Evolutionary conservation across 2,113 vertebrate genomes (phyloP).

Genomic region (Mustela lutreola): DNA sequence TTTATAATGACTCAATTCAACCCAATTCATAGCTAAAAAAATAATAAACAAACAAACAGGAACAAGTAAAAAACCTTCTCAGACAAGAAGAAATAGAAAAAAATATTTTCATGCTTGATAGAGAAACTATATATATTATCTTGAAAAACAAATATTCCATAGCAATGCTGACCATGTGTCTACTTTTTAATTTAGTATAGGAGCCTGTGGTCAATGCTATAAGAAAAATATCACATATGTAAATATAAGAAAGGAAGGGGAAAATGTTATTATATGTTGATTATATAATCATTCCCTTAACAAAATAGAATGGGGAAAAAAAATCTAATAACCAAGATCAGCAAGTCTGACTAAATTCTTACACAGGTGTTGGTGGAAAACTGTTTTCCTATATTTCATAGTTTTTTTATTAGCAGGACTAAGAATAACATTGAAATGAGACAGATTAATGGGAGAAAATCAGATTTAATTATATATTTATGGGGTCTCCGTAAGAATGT

Average conservation of each 20-base stretch:
- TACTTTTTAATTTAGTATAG: background rate
- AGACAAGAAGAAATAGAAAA: background rate
- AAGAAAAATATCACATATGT: background rate
- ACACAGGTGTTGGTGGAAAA: background rate
- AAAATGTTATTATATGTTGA: background rate
- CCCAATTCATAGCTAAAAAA: background rate
- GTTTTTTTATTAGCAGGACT: background rate
- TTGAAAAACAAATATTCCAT: background rate
- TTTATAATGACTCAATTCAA: background rate
- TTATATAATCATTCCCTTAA: slow-evolving; percentile 27
- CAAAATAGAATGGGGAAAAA: background rate
- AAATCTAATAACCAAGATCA: background rate
- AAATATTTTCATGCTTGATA: background rate
- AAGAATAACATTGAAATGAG: background rate
- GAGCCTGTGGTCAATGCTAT: background rate
- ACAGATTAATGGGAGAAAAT: background rate
- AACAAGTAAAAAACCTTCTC: background rate
- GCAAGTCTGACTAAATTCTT: background rate
- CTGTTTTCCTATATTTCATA: background rate
- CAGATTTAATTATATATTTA: background rate
- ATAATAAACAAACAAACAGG: background rate
- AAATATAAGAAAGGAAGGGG: background rate
- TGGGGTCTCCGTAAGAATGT: background rate
- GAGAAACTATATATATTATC: background rate
- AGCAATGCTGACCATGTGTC: background rate